Evolutionary conservation across 2,888 invertebrate species (phyloP).

Genomic region (Odontocolon sp.): DNA sequence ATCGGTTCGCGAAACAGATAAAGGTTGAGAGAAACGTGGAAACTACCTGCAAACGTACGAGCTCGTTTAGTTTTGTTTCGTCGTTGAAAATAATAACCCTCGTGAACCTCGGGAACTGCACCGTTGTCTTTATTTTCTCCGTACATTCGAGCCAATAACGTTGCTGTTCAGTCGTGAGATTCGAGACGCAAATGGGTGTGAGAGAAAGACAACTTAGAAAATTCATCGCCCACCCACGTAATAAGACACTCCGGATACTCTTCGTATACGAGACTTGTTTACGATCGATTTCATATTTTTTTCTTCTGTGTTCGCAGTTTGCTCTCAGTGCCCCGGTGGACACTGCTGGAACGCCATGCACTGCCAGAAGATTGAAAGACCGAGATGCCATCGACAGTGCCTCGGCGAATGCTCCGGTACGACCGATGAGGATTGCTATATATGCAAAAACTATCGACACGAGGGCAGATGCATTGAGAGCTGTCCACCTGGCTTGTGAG

Average conservation of each 20-base stretch:
- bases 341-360: constrained; percentile 81
- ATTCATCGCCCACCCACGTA: neutral
- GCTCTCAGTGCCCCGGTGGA: constrained; percentile 84
- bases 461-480: constrained; percentile 83
- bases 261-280: neutral
- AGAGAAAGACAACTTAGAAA: neutral
- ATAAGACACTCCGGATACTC: neutral
- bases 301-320: constrained; percentile 81
- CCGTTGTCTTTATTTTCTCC: neutral
- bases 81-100: neutral
- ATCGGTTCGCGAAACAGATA: neutral
- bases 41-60: neutral
- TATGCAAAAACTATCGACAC: constrained; percentile 85
- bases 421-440: constrained; percentile 83
- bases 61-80: neutral
- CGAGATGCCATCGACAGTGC: constrained; percentile 88
- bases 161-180: neutral
- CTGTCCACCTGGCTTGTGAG: constrained; percentile 88
- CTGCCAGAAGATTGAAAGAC: constrained; percentile 82
- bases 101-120: neutral
- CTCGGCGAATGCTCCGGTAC: constrained; percentile 88
- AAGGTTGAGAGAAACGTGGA: neutral
- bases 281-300: neutral
- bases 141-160: neutral
- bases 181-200: neutral